Conservation (phyloP, 2,113 vertebrate genomes). For the Dipodomys merriami region DNA sequence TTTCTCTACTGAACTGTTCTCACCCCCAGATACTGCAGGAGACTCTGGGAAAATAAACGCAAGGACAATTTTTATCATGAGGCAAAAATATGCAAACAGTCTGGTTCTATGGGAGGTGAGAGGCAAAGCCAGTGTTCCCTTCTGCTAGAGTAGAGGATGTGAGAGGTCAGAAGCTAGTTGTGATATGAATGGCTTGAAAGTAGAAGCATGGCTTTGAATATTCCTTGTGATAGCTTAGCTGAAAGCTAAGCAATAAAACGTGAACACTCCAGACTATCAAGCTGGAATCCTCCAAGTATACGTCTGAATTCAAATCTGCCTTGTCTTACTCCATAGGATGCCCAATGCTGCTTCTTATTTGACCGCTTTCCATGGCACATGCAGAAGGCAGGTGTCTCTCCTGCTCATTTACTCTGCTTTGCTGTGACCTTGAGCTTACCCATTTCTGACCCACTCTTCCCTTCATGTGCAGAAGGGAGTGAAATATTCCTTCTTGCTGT, state of each 20-base stretch:
- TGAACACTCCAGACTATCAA: background rate
- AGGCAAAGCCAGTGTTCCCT: background rate
- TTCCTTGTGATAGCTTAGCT: background rate
- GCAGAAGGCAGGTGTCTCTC: background rate
- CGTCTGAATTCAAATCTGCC: background rate
- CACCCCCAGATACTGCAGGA: background rate
- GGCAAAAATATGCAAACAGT: constrained; percentile 32
- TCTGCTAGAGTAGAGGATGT: background rate
- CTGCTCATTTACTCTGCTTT: background rate
- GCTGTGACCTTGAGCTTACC: background rate
- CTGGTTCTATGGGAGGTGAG: background rate
- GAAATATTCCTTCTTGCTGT: background rate
- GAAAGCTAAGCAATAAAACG: constrained; percentile 3
- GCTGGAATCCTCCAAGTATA: background rate
- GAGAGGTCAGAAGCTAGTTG: too few relatives aligned
- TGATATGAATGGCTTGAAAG: background rate
- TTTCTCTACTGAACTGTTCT: background rate
- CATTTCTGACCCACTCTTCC: background rate
- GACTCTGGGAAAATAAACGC: background rate
- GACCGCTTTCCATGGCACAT: background rate
- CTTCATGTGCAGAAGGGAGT: background rate
- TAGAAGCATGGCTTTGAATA: background rate
- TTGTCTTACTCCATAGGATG: background rate
- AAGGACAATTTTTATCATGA: background rate
- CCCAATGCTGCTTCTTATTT: background rate